Base-by-base conservation (phyloP, 2,113 vertebrate genomes). In the Pica pica region DNA sequence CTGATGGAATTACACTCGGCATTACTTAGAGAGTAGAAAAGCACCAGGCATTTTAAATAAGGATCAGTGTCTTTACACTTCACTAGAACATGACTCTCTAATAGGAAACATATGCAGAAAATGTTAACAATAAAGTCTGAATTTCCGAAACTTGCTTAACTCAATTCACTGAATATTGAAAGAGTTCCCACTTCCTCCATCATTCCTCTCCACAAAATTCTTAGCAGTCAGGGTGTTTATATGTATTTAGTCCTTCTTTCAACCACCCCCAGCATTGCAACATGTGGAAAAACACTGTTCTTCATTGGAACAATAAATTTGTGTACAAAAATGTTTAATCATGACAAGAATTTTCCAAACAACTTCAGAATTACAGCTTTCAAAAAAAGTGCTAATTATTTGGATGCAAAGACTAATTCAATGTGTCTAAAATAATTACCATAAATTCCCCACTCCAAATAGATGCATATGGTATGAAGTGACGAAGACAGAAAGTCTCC, bases 41-140 rank as follows among this genome's bases (percentile, higher is more conserved):
- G 68, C 53, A 78, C 30, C 42, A 96, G 60, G 82, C 57, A 82
- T 84, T 91, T 93, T 69, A 94, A 95, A 92, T 84, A 78, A 84
- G 67, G 44, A 93, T 90, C 85, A 97, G 59, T n/a, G 53, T 87
- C 91, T 94, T 96, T 95, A 94, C 87, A 95, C 95, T 94, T 96
- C 91, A 61, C 87, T 89, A 95, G 57, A 93, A 91, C 82, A 90
- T 35, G 69, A 94, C 39, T 90, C 37, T 87, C 41, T 93, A 97
- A 97, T 78, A 94, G 63, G 52, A 95, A 96, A 92, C 95, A 90
- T 65, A 84, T 90, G 95, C 83, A 85, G 50, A 96, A 96, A 95
- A 94, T 11, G 1, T 91, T 95, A 96, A 96, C 93, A 90, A 71
- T 50, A 91, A 86, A 96, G 64, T 53, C 93, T 56, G 89, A 94